These are phyloP conservation scores for Gavia stellata DNA, from an alignment of 2,113 vertebrate genomes.

Conservation along the genomic window DNA sequence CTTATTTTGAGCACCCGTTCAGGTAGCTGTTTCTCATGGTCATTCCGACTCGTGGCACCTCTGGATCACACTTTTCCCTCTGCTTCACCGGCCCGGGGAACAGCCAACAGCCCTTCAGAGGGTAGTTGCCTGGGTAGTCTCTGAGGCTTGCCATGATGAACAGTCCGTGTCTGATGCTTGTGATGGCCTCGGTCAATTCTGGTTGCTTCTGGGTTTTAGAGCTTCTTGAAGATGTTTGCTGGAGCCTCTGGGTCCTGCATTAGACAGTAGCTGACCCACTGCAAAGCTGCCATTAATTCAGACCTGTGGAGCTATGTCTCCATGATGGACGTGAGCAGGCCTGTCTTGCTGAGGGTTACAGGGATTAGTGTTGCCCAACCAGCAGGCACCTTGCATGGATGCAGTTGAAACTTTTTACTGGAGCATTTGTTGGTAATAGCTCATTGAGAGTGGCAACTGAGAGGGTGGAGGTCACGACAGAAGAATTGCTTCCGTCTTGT, in stretches of 20 bases:
- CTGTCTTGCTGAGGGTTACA: neutral
- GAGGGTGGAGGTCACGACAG: neutral
- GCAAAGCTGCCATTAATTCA: neutral
- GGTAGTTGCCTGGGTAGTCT: accelerated
- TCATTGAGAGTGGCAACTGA: neutral
- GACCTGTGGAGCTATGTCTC: neutral
- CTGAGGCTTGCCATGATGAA: neutral
- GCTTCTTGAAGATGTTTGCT: neutral
- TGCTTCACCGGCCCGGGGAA: neutral
- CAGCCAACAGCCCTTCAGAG: neutral
- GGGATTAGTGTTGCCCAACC: neutral
- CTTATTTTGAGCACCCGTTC: neutral
- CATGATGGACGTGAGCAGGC: neutral
- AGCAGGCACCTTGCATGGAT: neutral
- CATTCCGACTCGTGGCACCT: neutral
- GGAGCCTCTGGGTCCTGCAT: neutral
- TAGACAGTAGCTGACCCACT: neutral
- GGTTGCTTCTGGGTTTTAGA: neutral
- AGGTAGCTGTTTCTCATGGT: neutral
- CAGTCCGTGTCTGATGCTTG: neutral
- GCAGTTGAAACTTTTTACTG: neutral
- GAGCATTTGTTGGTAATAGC: neutral
- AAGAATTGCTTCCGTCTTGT: neutral
- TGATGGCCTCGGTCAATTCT: neutral
- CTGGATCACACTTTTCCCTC: neutral